These are phyloP conservation scores for Mus caroli DNA, from an alignment of 2,797 vertebrate genomes.

Conservation along the genomic window DNA sequence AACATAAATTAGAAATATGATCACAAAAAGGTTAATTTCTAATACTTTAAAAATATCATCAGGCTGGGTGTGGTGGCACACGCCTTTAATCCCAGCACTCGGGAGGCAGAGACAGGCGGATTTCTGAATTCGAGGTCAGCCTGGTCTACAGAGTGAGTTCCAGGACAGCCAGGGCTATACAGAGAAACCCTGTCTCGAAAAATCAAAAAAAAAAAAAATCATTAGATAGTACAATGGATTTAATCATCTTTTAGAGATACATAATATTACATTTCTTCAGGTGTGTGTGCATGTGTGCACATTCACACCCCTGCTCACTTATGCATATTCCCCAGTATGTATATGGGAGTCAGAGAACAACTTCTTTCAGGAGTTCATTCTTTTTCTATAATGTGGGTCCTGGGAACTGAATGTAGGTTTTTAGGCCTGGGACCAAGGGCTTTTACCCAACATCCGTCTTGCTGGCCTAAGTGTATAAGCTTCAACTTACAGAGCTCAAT, in stretches of 20 bases:
- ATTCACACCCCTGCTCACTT: no score
- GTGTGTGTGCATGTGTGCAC: background rate
- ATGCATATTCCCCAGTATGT: background rate
- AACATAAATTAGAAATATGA: constrained; percentile 14
- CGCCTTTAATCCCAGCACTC: no score
- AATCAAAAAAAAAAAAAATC: background rate
- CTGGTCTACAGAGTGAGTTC: no score
- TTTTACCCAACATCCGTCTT: background rate
- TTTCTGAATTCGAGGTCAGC: no score
- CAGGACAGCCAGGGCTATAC: no score
- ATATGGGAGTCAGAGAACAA: background rate
- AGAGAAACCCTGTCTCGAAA: no score
- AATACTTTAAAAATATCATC: background rate
- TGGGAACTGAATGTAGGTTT: background rate
- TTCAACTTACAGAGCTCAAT: background rate
- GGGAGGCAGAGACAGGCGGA: no score
- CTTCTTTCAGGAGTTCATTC: background rate
- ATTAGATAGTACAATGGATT: background rate
- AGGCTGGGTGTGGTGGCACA: no score
- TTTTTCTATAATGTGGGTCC: background rate
- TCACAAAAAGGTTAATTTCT: background rate
- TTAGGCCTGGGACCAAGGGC: background rate
- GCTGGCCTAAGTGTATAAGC: background rate
- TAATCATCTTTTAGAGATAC: background rate
- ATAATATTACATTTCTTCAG: background rate